Evolutionary conservation across 2,113 vertebrate genomes (phyloP).

Genomic region (Lynx canadensis): DNA sequence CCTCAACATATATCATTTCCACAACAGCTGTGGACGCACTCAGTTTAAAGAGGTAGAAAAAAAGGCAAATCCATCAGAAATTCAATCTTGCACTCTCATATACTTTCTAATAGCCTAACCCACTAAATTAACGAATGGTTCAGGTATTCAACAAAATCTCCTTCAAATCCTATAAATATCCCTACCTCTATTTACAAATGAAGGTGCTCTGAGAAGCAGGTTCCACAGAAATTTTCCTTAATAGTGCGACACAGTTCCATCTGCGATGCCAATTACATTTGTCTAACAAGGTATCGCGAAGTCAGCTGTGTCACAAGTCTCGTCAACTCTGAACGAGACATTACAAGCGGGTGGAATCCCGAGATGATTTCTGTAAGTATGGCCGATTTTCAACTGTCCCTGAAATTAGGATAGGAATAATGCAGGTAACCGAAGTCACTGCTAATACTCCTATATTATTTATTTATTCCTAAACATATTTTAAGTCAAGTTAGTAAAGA

Average conservation of each 20-base stretch:
- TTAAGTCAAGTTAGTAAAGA: neutral
- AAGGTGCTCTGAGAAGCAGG: neutral
- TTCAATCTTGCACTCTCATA: neutral
- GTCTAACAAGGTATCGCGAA: neutral
- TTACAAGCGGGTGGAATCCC: neutral
- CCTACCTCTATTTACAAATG: neutral
- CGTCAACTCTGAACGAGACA: neutral
- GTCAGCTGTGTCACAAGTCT: neutral
- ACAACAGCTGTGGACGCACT: neutral
- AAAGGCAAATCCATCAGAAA: slow-evolving; percentile 37
- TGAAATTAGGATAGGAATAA: neutral
- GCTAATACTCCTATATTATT: neutral
- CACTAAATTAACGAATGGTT: neutral
- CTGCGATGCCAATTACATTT: neutral
- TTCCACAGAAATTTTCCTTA: neutral
- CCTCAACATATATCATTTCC: neutral
- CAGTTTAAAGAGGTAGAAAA: neutral
- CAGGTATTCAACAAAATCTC: neutral
- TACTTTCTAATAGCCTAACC: neutral
- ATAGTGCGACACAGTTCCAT: neutral
- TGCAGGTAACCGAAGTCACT: neutral
- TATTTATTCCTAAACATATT: neutral
- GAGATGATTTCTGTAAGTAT: neutral
- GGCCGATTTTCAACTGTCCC: neutral
- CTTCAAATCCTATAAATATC: neutral